Evolutionary conservation across 2,888 invertebrate species (phyloP), one percentile per base, ranked within the genome.

Genomic region (Serripes groenlandicus): DNA sequence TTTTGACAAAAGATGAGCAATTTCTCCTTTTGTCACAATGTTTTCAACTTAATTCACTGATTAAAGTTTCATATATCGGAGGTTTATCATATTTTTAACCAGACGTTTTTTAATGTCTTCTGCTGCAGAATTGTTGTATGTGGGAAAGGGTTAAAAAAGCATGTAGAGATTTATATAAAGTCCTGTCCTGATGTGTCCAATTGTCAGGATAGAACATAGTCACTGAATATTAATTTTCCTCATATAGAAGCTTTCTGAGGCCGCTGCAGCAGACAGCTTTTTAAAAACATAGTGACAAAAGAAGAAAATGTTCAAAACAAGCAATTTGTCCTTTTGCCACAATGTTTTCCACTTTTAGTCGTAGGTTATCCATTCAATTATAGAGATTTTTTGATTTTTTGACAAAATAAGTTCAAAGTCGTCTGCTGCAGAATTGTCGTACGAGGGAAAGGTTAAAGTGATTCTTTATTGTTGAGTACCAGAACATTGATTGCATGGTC

Each of bases 1-100:
- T 56, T 56, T 7, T n/a, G n/a, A n/a, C 11, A 56, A 56, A 56
- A 56, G 56, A n/a, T 15, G 56, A 56, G n/a, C 56, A 56, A 15
- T 56, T 56, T 56, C 56, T 56, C 56, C 9, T n/a, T 56, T 56
- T 56, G 11, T 23, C 56, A n/a, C n/a, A 56, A 56, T 56, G 56
- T 56, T 56, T 56, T 56, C 56, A n/a, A n/a, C n/a, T n/a, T n/a
- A n/a, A n/a, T n/a, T n/a, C n/a, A n/a, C n/a, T n/a, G n/a, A n/a
- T n/a, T n/a, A n/a, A n/a, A n/a, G n/a, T n/a, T n/a, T n/a, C n/a
- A n/a, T n/a, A n/a, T n/a, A n/a, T n/a, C n/a, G n/a, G n/a, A n/a
- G n/a, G n/a, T n/a, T n/a, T n/a, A n/a, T n/a, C n/a, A n/a, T n/a
- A n/a, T n/a, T n/a, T n/a, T n/a, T n/a, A n/a, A n/a, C n/a, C n/a